Evolutionary conservation across 2,797 vertebrate species (phyloP).

Genomic region (Anguilla obscura): DNA sequence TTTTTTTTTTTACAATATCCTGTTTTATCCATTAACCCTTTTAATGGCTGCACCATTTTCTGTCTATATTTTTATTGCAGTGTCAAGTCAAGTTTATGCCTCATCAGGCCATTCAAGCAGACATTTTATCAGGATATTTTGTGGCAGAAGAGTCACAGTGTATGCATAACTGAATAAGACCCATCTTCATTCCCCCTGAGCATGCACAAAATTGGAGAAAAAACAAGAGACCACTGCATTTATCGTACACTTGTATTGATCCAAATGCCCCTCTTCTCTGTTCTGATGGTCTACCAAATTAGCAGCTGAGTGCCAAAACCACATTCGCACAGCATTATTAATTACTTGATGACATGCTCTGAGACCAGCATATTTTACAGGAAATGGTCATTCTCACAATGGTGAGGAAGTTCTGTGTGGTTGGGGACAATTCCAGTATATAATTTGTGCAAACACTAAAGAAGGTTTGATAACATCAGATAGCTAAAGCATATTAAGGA

Average conservation of each 20-base stretch:
- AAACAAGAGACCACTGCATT: not conserved
- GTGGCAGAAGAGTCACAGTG: not conserved
- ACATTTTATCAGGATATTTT: not conserved
- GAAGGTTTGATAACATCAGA: not conserved
- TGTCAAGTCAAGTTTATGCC: not conserved
- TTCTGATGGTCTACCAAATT: not conserved
- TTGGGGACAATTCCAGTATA: not conserved
- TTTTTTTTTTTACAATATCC: not conserved
- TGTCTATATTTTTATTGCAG: not conserved
- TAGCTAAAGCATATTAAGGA: not conserved
- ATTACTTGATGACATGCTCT: conserved; percentile 9
- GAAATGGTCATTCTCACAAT: not conserved
- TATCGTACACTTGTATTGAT: not conserved
- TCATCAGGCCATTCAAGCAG: not conserved
- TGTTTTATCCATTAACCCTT: not conserved
- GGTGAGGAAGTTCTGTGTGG: not conserved
- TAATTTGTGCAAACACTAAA: not conserved
- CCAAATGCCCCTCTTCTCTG: not conserved
- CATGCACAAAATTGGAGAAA: not conserved
- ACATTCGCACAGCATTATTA: not conserved
- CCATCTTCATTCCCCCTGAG: not conserved
- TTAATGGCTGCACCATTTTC: not conserved
- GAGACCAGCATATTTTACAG: not conserved
- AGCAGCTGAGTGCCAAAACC: not conserved
- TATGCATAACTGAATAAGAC: not conserved